Percentiles rank a stretch among this genome's conserved stretches.
Conservation (phyloP, 2,888 invertebrate species). For the Amiota communis region DNA sequence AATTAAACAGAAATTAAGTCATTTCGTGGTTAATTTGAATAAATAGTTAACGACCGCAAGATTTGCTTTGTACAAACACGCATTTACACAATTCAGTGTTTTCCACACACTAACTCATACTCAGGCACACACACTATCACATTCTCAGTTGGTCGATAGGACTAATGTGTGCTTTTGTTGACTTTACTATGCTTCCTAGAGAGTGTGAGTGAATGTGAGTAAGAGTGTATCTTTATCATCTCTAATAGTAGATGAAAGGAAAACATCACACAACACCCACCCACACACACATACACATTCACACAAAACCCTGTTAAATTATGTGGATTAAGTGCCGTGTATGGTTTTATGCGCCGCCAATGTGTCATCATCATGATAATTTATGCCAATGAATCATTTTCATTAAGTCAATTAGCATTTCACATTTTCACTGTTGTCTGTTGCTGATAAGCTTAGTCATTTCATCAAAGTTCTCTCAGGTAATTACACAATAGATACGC, state of each 20-base stretch:
- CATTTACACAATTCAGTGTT: conserved; percentile 2
- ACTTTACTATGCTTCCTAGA: too few relatives aligned
- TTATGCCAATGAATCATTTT: conserved; percentile 54
- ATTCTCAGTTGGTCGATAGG: conserved; percentile 7
- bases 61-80: conserved; percentile 41
- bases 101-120: neutral
- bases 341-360: conserved; percentile 15
- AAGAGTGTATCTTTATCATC: too few relatives aligned
- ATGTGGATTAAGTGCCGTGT: conserved; percentile 10
- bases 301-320: neutral
- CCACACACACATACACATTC: neutral
- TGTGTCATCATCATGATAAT: conserved; percentile 47
- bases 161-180: too few relatives aligned
- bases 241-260: too few relatives aligned
- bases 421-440: conserved; percentile 28
- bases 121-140: conserved; percentile 5
- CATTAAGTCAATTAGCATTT: conserved; percentile 61
- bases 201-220: too few relatives aligned
- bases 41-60: conserved; percentile 46
- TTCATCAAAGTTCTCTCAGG: conserved; percentile 42
- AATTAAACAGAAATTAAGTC: conserved; percentile 41
- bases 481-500: conserved; percentile 47
- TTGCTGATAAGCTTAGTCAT: conserved; percentile 42
- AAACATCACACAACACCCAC: neutral
- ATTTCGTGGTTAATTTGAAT: conserved; percentile 54